These are phyloP conservation scores for cattle (Bos taurus) DNA, from an alignment of 2,113 vertebrate genomes.

Conservation along the genomic window DNA sequence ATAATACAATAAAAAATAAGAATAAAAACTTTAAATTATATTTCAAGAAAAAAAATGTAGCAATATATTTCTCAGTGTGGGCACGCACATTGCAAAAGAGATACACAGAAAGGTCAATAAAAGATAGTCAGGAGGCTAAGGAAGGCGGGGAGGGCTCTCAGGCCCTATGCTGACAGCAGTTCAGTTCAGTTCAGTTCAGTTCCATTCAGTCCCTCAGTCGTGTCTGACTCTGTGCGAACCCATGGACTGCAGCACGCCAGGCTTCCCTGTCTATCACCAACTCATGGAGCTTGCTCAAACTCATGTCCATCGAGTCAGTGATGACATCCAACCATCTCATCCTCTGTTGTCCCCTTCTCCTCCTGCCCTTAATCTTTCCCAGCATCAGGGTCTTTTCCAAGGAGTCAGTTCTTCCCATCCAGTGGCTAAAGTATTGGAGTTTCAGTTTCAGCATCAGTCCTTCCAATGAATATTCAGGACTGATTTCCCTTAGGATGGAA, in stretches of 20 bases:
- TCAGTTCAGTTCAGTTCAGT: background rate
- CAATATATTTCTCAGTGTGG: background rate
- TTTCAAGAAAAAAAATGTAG: background rate
- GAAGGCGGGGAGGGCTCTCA: background rate
- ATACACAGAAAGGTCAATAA: background rate
- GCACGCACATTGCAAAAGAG: background rate
- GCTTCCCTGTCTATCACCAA: background rate
- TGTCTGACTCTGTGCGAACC: background rate
- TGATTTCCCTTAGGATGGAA: background rate
- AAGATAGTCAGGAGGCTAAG: too few relatives aligned
- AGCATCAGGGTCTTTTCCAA: background rate
- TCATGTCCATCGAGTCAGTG: background rate
- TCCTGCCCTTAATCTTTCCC: background rate
- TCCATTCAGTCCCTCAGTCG: background rate
- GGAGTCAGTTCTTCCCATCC: background rate
- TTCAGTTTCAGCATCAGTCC: background rate
- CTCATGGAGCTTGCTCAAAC: fast-evolving
- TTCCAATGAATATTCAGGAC: background rate
- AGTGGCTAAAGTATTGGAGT: background rate
- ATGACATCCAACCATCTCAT: background rate
- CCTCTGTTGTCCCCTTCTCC: background rate
- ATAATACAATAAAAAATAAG: background rate
- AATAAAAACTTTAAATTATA: background rate
- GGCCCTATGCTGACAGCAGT: background rate
- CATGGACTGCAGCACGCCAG: fast-evolving